Base-by-base conservation (phyloP, 2,113 vertebrate genomes). In the Dinomys branickii region DNA sequence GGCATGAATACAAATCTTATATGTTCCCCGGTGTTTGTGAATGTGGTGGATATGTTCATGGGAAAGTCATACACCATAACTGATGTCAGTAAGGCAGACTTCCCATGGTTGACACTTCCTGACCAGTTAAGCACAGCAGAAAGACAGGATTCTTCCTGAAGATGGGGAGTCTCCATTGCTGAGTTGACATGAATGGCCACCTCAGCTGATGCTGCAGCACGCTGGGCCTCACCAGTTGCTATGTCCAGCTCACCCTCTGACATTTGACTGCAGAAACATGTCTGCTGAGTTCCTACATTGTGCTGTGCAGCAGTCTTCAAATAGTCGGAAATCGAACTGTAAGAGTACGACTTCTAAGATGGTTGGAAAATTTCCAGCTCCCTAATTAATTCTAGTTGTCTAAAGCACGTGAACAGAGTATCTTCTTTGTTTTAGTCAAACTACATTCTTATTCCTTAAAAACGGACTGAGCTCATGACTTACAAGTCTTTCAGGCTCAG, bases 381-480 rank as follows among this genome's bases (percentile, higher is more conserved):
- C 44, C 30, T 47, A 41, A 94, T 38, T 84, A 22, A 88, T 1
- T 77, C 20, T 26, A 80, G 12, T 65, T 75, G 52, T n/a, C 50
- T 61, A 80, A 94, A 41, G 77, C 6, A 1, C 1, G 54, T 30
- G 33, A n/a, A 75, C 26, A 59, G 11, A 75, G 7, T 20, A 14
- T 86, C 33, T 50, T 80, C 14, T 59, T 83, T 86, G 78, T 95
- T 93, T 96, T 97, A 56, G 61, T 59, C 54, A 80, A 73, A 41
- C 41, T 28, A 81, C 67, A 93, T 56, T 33, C 30, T 58, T 78
- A 2, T 47, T 11, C 47, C 38, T 85, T 91, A 65, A 75, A 73
- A 6, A 24, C 52, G 65, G 33, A 61, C 30, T 93, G 67, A 84
- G 65, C 1, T 65, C 7, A 28, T 91, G 26, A 77, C 52, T 77